These are phyloP conservation scores for Campylomormyrus tamandua DNA, from an alignment of 2,113 vertebrate genomes.

Conservation along the genomic window DNA sequence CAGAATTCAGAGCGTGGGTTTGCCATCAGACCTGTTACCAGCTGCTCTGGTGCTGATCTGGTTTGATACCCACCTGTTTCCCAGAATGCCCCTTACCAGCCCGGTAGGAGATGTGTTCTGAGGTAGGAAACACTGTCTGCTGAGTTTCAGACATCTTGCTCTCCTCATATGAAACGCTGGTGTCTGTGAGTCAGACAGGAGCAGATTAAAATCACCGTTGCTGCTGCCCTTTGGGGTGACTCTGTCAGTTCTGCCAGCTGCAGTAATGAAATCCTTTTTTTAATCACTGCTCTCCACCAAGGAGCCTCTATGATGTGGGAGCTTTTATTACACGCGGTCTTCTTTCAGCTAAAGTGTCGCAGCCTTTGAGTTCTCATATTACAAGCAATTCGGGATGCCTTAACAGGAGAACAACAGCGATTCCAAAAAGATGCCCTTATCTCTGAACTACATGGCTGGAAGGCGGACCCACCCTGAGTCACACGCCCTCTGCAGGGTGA, in stretches of 20 bases:
- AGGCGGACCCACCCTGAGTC: not conserved
- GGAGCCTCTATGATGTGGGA: not conserved
- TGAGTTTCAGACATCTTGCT: not conserved
- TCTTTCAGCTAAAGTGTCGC: not conserved
- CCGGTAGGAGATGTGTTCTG: not conserved
- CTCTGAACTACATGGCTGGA: not conserved
- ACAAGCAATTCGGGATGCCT: not conserved
- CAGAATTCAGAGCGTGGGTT: not conserved
- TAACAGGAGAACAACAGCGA: not conserved
- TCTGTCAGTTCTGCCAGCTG: not conserved
- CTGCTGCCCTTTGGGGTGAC: not conserved
- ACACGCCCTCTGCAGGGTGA: not conserved
- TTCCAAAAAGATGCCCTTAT: not conserved
- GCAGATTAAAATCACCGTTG: not conserved
- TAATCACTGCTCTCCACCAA: not conserved
- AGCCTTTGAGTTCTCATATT: not conserved
- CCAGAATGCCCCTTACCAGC: not conserved
- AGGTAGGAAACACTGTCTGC: not conserved
- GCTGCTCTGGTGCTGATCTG: not conserved
- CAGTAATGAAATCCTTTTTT: conserved; percentile 8
- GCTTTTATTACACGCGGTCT: not conserved
- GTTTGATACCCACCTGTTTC: not conserved
- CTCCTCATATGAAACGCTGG: not conserved
- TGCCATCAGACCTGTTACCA: not conserved
- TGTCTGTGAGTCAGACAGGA: not conserved